phyloP scores from a whole-genome alignment of 2,888 invertebrate species.

The Cataglyphis cursor region DNA sequence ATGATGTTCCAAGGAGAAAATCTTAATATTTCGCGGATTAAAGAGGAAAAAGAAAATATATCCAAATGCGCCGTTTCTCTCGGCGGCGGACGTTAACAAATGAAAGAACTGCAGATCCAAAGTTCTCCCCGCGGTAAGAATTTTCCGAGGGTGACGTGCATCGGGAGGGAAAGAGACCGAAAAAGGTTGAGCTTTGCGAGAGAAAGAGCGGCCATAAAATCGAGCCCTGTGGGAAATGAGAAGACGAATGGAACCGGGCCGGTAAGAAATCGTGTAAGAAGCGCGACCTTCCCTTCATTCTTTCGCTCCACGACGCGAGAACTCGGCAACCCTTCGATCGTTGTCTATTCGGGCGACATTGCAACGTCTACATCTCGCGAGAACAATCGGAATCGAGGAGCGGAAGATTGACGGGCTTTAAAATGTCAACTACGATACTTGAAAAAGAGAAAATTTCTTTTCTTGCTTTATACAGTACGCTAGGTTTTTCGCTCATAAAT shows the following conservation, averaged over 20 bases:
- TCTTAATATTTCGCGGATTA: conserved; percentile 69
- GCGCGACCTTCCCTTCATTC: conserved; percentile 43
- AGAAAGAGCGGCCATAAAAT: conserved; percentile 54
- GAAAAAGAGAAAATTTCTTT: conserved; percentile 19
- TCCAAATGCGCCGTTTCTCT: conserved; percentile 76
- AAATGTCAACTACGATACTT: conserved; percentile 30
- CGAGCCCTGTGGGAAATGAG: conserved; percentile 39
- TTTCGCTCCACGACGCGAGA: conserved; percentile 40
- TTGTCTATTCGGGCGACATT: conserved; percentile 30
- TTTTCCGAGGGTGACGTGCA: conserved; percentile 57
- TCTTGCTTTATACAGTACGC: conserved; percentile 7
- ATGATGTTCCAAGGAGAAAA: neutral
- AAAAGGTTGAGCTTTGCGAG: conserved; percentile 49
- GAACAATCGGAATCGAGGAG: conserved; percentile 38
- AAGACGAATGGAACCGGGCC: conserved; percentile 68
- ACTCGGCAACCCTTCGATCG: conserved; percentile 42
- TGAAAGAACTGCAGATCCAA: conserved; percentile 63
- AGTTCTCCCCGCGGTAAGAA: conserved; percentile 57
- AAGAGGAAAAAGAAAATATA: conserved; percentile 81
- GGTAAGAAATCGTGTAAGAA: conserved; percentile 67
- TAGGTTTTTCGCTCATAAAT: neutral
- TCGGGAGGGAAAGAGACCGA: conserved; percentile 33
- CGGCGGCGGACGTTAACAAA: conserved; percentile 79
- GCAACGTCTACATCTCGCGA: conserved; percentile 50
- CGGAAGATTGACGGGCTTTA: conserved; percentile 39